phyloP scores from a whole-genome alignment of 2,888 invertebrate species.

The Rotaria macrura region DNA sequence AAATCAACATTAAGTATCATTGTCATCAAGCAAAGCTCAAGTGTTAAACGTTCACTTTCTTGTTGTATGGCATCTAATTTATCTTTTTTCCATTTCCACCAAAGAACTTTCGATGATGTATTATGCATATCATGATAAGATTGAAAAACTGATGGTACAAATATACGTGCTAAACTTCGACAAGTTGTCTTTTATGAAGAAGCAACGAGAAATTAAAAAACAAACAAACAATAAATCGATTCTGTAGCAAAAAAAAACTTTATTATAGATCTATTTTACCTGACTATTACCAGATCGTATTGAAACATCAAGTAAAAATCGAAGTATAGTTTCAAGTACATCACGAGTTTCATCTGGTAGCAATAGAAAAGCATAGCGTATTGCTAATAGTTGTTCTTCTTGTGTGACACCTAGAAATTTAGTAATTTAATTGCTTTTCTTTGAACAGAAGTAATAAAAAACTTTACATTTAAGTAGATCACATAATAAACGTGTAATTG shows the following conservation, averaged over 20 bases:
- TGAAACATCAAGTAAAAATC: constrained; percentile 14
- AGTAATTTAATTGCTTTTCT: neutral
- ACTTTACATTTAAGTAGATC: neutral
- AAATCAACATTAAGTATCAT: constrained; percentile 18
- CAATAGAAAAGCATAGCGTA: constrained; percentile 2
- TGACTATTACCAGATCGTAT: constrained; percentile 19
- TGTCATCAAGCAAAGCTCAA: neutral
- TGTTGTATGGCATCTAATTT: constrained; percentile 8
- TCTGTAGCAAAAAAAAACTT: too few species aligned
- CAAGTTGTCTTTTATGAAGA: neutral
- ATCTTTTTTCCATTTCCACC: neutral
- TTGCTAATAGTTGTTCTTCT: constrained; percentile 16
- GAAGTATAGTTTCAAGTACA: constrained; percentile 12
- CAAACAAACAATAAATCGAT: neutral
- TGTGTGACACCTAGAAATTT: neutral
- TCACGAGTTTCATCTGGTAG: neutral
- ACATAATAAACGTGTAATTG: constrained; percentile 9
- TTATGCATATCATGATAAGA: constrained; percentile 14
- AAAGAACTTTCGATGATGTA: neutral
- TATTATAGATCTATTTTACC: neutral
- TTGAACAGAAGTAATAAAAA: neutral
- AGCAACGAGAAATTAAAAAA: neutral
- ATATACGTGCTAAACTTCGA: constrained; percentile 15
- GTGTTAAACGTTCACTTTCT: constrained; percentile 19
- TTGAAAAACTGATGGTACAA: constrained; percentile 21